Evolutionary conservation across 2,888 invertebrate species (phyloP), one percentile per base, ranked within the genome.

Genomic region (Aricia artaxerxes): DNA sequence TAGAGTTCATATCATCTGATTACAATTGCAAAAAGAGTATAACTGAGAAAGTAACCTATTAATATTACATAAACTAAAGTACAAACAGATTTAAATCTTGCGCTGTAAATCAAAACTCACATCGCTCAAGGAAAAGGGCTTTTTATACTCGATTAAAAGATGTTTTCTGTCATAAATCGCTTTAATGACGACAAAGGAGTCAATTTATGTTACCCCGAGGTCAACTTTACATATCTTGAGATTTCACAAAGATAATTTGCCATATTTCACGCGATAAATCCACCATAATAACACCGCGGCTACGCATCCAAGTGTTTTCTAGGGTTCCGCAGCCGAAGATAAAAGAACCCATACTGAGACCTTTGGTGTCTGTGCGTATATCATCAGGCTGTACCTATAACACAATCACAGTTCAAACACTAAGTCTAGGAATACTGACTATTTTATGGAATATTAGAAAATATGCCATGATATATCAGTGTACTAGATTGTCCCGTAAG

Each of bases 171-270:
- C 79, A 77, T 82, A 82, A 80, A 82, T 81, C 78, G 73, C 72
- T 1, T 73, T 88, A 88, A 89, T 89, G 89, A 86, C 82, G 84
- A 83, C 84, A 78, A 81, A 84, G 80, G 82, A 86, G 85, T 86
- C 88, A 87, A 90, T 89, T 90, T 89, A 90, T 88, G 86, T 85
- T 87, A 85, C 84, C 80, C 82, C 78, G 83, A 83, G 85, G 85
- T 87, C 87, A 86, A 69, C 85, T 88, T 87, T 87, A 86, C 89
- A 90, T 89, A 89, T 89, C 87, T 87, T 85, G 85, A 80, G 80
- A 80, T 84, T 83, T 82, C 84, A 82, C 83, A 85, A 86, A 82
- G 82, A 86, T 86, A 87, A 88, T 88, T 87, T 87, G 87, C 85
- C 85, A 83, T 85, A 84, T 83, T 82, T 82, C 81, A 82, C 83